These are phyloP conservation scores for Raphicerus campestris DNA, from an alignment of 2,113 vertebrate genomes.

Conservation along the genomic window DNA sequence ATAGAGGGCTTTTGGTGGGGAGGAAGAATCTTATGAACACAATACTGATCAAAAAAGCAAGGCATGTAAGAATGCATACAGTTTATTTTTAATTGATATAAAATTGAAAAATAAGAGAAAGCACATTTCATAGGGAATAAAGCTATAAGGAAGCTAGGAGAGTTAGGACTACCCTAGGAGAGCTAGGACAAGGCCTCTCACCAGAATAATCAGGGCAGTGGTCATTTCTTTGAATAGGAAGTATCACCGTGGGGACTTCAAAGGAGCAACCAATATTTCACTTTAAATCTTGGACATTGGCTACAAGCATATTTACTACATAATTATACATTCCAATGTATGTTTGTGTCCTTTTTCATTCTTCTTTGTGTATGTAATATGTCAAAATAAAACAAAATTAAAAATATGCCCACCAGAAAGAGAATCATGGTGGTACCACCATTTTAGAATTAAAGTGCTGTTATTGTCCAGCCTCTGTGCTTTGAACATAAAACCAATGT, in stretches of 20 bases:
- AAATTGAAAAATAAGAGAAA: neutral
- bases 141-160: neutral
- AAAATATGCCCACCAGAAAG: neutral
- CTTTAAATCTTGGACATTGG: neutral
- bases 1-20: neutral
- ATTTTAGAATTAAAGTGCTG: conserved; percentile 27
- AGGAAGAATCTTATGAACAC: neutral
- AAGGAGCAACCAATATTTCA: neutral
- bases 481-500: conserved; percentile 29
- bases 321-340: neutral
- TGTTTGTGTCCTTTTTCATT: neutral
- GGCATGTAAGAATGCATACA: neutral
- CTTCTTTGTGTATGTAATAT: neutral
- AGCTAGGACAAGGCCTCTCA: neutral
- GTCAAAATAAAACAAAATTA: neutral
- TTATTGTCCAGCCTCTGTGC: neutral
- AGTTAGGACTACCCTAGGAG: neutral
- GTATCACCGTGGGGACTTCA: neutral
- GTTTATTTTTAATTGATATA: neutral
- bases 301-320: neutral
- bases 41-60: neutral
- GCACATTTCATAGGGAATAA: neutral
- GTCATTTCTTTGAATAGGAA: neutral
- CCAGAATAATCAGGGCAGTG: neutral
- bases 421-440: conserved; percentile 4